Evolutionary conservation across 2,113 vertebrate species (phyloP).

Genomic region (Gadus macrocephalus): DNA sequence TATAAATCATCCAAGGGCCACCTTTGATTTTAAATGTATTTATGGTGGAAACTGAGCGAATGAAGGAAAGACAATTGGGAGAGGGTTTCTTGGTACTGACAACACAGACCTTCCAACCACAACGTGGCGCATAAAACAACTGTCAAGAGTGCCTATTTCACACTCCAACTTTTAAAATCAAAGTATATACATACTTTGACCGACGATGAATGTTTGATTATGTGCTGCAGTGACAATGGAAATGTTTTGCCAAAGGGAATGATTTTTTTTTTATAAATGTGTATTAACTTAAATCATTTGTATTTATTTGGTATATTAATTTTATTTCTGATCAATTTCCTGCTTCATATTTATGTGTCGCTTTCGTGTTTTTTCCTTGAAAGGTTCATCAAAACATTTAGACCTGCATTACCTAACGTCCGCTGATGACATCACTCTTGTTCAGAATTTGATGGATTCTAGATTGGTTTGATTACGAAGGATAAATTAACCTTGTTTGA

Average conservation of each 20-base stretch:
- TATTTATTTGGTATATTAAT: too few relatives aligned
- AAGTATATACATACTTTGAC: slow-evolving; percentile 11
- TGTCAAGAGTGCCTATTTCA: slow-evolving; percentile 15
- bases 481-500: too few relatives aligned
- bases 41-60: slow-evolving; percentile 42
- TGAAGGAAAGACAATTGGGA: slow-evolving; percentile 10
- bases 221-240: slow-evolving; percentile 4
- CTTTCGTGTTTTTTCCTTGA: too few relatives aligned
- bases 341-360: too few relatives aligned
- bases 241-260: slow-evolving; percentile 1
- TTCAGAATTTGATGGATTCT: too few relatives aligned
- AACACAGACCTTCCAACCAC: slow-evolving; percentile 11
- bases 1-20: slow-evolving; percentile 15
- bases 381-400: too few relatives aligned
- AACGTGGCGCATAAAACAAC: slow-evolving; percentile 10
- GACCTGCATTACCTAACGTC: too few relatives aligned
- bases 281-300: neutral
- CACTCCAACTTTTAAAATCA: slow-evolving; percentile 17
- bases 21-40: slow-evolving; percentile 46
- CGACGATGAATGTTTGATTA: slow-evolving; percentile 24
- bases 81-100: slow-evolving; percentile 10
- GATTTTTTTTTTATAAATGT: slow-evolving; percentile 20
- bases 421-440: too few relatives aligned
- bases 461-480: too few relatives aligned
- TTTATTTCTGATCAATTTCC: too few relatives aligned